Conservation (phyloP, 30 jellyfish, hydroid and myxozoan species). For the Aurelia aurita complex sp. Pacific region DNA sequence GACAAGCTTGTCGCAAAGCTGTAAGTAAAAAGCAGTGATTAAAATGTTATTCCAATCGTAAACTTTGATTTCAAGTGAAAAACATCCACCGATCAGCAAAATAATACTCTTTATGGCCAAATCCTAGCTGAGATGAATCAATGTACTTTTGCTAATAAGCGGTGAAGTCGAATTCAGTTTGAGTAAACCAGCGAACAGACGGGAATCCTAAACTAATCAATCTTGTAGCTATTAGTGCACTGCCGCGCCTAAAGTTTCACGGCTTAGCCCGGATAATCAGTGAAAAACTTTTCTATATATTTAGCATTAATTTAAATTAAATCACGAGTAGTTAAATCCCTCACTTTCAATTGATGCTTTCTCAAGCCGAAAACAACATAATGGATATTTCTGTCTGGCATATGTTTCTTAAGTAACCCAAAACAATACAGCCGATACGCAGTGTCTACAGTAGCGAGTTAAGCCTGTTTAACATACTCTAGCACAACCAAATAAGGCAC, state of each 20-base stretch:
- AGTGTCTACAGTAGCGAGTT: conserved; percentile 40
- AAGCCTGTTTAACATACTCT: conserved; percentile 35
- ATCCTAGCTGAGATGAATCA: conserved; percentile 41
- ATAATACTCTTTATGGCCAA: neutral
- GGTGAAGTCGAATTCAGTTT: conserved; percentile 34
- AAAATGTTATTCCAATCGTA: conserved; percentile 5
- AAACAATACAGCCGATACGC: conserved; percentile 35
- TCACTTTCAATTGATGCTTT: conserved; percentile 44
- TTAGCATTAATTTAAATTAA: conserved; percentile 66
- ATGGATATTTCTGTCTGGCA: conserved; percentile 62
- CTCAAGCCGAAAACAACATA: conserved; percentile 84
- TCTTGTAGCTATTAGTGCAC: conserved; percentile 24
- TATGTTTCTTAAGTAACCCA: conserved; percentile 13
- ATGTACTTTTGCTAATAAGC: conserved; percentile 39
- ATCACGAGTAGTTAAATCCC: conserved; percentile 42
- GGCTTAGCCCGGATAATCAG: conserved; percentile 45
- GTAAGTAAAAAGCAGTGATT: conserved; percentile 10
- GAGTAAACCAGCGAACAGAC: conserved; percentile 51
- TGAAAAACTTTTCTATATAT: conserved; percentile 40
- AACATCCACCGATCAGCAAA: conserved; percentile 19
- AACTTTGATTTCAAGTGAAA: neutral
- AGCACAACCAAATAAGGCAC: conserved; percentile 51
- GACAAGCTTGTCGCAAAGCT: conserved; percentile 41
- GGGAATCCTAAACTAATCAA: conserved; percentile 30
- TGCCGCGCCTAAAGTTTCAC: conserved; percentile 51